phyloP scores from a whole-genome alignment of 1,140 invertebrate species.

The Zaprionus kolodkinae region DNA sequence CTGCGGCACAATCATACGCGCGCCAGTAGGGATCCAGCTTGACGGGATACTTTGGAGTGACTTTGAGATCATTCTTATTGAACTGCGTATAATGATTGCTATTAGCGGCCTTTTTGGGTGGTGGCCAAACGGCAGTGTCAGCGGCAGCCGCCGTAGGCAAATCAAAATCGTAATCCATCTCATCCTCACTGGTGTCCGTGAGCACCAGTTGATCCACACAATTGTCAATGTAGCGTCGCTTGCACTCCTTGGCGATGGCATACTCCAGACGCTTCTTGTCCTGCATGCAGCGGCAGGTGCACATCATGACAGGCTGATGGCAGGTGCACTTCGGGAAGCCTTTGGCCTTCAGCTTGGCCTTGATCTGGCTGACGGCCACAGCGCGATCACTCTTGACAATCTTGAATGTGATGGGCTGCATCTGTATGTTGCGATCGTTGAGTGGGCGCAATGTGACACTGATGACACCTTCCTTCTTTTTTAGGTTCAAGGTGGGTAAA shows the following conservation, averaged over 20 bases:
- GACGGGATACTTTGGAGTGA: slow-evolving; percentile 30
- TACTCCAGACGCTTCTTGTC: slow-evolving; percentile 59
- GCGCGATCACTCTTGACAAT: slow-evolving; percentile 68
- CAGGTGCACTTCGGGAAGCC: slow-evolving; percentile 75
- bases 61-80: slow-evolving; percentile 21
- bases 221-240: slow-evolving; percentile 29
- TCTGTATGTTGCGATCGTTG: slow-evolving; percentile 18
- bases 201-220: slow-evolving; percentile 58
- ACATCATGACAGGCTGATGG: slow-evolving; percentile 63
- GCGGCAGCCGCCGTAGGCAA: slow-evolving; percentile 55
- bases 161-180: slow-evolving; percentile 71
- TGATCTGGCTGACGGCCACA: slow-evolving; percentile 48
- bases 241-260: slow-evolving; percentile 54
- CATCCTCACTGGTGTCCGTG: slow-evolving; percentile 75
- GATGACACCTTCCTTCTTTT: slow-evolving; percentile 66
- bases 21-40: slow-evolving; percentile 30
- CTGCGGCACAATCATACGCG: slow-evolving; percentile 55
- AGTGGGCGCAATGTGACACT: slow-evolving; percentile 66
- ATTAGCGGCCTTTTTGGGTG: background rate
- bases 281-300: slow-evolving; percentile 55
- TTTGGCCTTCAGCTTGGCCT: slow-evolving; percentile 54
- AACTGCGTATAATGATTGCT: slow-evolving; percentile 59
- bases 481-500: slow-evolving; percentile 57
- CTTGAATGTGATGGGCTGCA: slow-evolving; percentile 72
- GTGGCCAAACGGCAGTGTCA: background rate